A percentile compares a stretch with the other conserved stretches of the same genome.
phyloP scores from a whole-genome alignment of 2,797 vertebrate species.

The Falco columbarius region DNA sequence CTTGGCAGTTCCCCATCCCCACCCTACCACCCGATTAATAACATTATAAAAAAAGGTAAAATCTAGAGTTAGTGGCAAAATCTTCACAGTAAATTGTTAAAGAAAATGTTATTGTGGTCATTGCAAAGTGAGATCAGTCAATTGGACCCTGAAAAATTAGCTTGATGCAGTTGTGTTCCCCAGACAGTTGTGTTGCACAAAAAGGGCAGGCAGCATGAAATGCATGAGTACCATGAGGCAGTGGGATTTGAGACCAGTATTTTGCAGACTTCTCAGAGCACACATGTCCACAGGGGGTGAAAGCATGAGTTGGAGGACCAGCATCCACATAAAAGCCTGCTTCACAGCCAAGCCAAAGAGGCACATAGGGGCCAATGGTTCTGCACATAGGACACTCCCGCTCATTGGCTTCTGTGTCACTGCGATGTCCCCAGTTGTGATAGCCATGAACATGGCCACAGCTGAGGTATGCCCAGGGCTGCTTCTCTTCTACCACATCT shows the following conservation, averaged over 20 bases:
- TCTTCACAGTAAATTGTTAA: slow-evolving; percentile 83
- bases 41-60: slow-evolving; percentile 76
- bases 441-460: slow-evolving; percentile 96
- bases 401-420: slow-evolving; percentile 88
- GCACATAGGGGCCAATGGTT: slow-evolving; percentile 93
- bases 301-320: slow-evolving; percentile 91
- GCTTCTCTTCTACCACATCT: slow-evolving; percentile 94
- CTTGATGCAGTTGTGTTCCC: slow-evolving; percentile 90
- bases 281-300: slow-evolving; percentile 96
- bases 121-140: slow-evolving; percentile 82
- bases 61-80: slow-evolving; percentile 82
- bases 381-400: slow-evolving; percentile 97
- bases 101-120: slow-evolving; percentile 40
- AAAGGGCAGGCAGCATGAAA: slow-evolving; percentile 96
- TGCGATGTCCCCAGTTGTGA: slow-evolving; percentile 96
- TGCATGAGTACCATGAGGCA: slow-evolving; percentile 95
- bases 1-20: neutral
- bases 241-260: slow-evolving; percentile 94
- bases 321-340: slow-evolving; percentile 96
- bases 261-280: slow-evolving; percentile 97
- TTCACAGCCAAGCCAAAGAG: slow-evolving; percentile 95
- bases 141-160: slow-evolving; percentile 98
- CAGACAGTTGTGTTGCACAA: slow-evolving; percentile 91
- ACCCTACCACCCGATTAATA: slow-evolving; percentile 41
- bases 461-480: slow-evolving; percentile 95